Conservation (phyloP, 92 coral and sea anemone species). For the Heliopora coerulea region DNA sequence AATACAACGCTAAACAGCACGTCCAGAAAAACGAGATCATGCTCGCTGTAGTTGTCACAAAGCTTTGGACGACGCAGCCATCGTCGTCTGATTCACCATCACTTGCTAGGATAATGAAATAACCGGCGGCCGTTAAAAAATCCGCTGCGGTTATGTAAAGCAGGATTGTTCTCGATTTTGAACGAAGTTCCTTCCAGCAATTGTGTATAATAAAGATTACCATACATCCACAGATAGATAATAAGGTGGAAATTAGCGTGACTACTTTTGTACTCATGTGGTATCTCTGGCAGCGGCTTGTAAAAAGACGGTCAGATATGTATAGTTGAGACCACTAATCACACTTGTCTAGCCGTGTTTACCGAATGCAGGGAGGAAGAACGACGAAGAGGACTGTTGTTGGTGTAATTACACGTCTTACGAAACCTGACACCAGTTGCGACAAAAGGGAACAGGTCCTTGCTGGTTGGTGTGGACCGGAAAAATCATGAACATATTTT, state of each 20-base stretch:
- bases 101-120: not conserved
- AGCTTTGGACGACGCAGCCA: constrained; percentile 19
- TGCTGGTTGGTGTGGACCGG: too few relatives aligned
- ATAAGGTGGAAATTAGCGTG: not conserved
- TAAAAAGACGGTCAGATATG: too few relatives aligned
- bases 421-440: too few relatives aligned
- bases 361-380: too few relatives aligned
- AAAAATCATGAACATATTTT: too few relatives aligned
- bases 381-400: too few relatives aligned
- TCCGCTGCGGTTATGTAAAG: constrained; percentile 24
- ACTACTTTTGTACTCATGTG: not conserved
- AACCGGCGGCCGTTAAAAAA: constrained; percentile 16
- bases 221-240: constrained; percentile 19
- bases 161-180: constrained; percentile 20
- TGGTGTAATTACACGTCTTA: too few relatives aligned
- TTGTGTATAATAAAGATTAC: constrained; percentile 2
- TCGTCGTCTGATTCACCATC: not conserved
- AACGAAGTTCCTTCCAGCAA: constrained; percentile 16
- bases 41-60: constrained; percentile 5
- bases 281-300: too few relatives aligned
- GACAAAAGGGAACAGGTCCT: too few relatives aligned
- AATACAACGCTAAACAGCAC: constrained; percentile 27
- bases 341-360: too few relatives aligned
- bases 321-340: too few relatives aligned
- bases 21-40: constrained; percentile 39